Evolutionary conservation across 2,888 invertebrate species (phyloP), one percentile per base, ranked within the genome.

Genomic region (Troides aeacus): DNA sequence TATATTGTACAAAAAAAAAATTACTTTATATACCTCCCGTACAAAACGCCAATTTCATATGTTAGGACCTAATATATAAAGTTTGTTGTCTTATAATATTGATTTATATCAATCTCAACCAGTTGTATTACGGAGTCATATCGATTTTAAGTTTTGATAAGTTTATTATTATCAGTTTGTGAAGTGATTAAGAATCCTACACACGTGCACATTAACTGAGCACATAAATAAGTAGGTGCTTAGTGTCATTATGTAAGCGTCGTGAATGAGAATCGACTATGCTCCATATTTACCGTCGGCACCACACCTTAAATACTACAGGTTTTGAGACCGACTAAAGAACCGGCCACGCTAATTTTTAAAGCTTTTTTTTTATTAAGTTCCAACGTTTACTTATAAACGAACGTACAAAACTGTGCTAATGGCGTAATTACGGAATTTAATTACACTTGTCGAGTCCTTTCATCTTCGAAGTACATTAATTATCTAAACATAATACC

Each of bases 261-360:
- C 57, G 62, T 70, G 70, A 70, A 70, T 67, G 64, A 67, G 64
- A 67, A 70, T 66, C 57, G 21, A 67, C 59, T 46, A 42, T 67
- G 61, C 60, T 67, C 64, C 64, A 70, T 64, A 70, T 67, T 57
- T 46, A 70, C 46, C 64, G 63, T 69, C 21, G 42, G 4, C 36
- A 59, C 66, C 66, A 59, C 70, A 70, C 70, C 67, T 70, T 64
- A 67, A 70, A 67, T 67, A 70, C 66, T 70, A 70, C 70, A 66
- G 66, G 70, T 63, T 70, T 57, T 59, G 23, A 66, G 66, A 66
- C 65, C 64, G 23, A 58, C 66, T 63, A 50, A 62, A 62, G 62
- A 62, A 66, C 62, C 66, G 36, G 53, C 59, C 53, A 66, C 57
- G 58, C 59, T 66, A 66, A 63, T 65, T 62, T 46, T 59, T 63